phyloP scores from a whole-genome alignment of 2,113 vertebrate genomes.

The Aphyosemion australe region DNA sequence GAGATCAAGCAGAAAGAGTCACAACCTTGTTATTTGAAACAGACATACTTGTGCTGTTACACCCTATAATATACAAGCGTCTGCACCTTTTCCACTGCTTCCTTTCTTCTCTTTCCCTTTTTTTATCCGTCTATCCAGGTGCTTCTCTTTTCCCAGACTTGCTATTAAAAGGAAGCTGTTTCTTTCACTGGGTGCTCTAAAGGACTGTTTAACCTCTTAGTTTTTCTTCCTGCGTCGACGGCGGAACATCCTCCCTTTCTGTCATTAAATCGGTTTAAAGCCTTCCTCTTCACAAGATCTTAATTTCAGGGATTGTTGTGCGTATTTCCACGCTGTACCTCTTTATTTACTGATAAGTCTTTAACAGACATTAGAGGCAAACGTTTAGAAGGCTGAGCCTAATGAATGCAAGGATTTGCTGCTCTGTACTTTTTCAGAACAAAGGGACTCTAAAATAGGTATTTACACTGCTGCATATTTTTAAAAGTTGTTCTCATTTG shows the following conservation, averaged over 20 bases:
- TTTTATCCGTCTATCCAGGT: slow-evolving; percentile 34
- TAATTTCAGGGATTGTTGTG: not conserved
- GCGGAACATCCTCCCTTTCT: not conserved
- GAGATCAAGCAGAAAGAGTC: slow-evolving; percentile 11
- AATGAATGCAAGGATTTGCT: not conserved
- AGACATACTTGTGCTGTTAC: slow-evolving; percentile 10
- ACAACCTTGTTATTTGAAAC: slow-evolving; percentile 14
- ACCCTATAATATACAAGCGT: slow-evolving; percentile 9
- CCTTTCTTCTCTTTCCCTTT: not conserved
- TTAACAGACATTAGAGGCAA: not conserved
- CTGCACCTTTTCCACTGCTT: not conserved
- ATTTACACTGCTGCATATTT: not conserved
- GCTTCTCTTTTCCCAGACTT: slow-evolving; percentile 2
- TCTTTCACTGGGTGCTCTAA: slow-evolving; percentile 3
- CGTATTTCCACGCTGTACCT: not conserved
- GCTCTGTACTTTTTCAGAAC: too few species aligned
- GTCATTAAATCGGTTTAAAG: not conserved
- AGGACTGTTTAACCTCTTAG: slow-evolving; percentile 10
- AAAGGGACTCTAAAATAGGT: not conserved
- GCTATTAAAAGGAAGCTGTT: slow-evolving; percentile 10
- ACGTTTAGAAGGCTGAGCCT: not conserved
- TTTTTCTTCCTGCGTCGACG: slow-evolving; percentile 14
- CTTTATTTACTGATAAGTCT: not conserved
- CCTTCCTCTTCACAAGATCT: not conserved
- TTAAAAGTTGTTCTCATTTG: not conserved